Evolutionary conservation across 2,797 vertebrate genomes (phyloP).

Genomic region (Danio choprae): DNA sequence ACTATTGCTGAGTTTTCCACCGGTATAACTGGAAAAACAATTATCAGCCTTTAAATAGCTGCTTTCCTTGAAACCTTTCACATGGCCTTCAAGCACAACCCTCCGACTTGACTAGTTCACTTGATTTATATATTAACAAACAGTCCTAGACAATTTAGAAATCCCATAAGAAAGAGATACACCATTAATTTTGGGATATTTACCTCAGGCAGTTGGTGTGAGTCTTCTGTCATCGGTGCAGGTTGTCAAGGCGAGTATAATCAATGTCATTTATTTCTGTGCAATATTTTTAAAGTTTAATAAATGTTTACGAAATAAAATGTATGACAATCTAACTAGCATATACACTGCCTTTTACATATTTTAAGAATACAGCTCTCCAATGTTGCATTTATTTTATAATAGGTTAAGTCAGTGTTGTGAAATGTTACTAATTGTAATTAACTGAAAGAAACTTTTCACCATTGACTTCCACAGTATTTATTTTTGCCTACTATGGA

Average conservation of each 20-base stretch:
- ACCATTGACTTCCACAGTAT: too few species aligned
- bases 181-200: not conserved
- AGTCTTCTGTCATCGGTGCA: not conserved
- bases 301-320: not conserved
- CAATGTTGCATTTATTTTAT: not conserved
- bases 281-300: not conserved
- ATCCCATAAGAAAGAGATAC: not conserved
- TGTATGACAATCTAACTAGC: not conserved
- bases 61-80: slow-evolving; percentile 45
- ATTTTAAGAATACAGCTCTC: not conserved
- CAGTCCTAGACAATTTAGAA: not conserved
- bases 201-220: not conserved
- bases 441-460: too few species aligned
- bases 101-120: not conserved
- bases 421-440: not conserved
- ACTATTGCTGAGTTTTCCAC: slow-evolving; percentile 15
- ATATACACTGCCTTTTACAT: not conserved
- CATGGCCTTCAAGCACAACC: slow-evolving; percentile 37
- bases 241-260: not conserved
- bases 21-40: not conserved
- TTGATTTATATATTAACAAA: not conserved
- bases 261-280: not conserved
- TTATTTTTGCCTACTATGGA: too few species aligned
- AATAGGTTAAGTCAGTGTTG: not conserved
- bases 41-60: slow-evolving; percentile 48